Conservation (phyloP, 2,797 vertebrate species). For the Danio kyathit region DNA sequence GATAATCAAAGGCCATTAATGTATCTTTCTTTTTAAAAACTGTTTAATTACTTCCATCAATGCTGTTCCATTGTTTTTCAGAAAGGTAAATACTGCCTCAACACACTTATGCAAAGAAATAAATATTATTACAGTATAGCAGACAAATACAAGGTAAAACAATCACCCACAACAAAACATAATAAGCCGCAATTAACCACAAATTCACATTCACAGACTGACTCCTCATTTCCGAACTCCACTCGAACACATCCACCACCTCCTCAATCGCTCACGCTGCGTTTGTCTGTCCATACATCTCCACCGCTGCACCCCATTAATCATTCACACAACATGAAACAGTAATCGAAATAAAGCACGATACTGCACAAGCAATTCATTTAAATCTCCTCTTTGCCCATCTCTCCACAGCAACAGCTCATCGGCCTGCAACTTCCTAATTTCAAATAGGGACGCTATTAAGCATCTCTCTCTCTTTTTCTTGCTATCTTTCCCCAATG, state of each 20-base stretch:
- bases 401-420: conserved; percentile 41
- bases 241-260: conserved; percentile 19
- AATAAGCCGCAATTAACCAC: background rate
- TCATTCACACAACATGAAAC: conserved; percentile 50
- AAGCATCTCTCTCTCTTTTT: conserved; percentile 7
- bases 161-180: too few relatives aligned
- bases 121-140: background rate
- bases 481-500: conserved; percentile 35
- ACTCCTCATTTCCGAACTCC: background rate
- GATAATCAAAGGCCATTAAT: background rate
- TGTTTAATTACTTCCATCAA: background rate
- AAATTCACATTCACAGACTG: background rate
- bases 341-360: conserved; percentile 44
- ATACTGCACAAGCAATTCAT: conserved; percentile 48
- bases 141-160: background rate
- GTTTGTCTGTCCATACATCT: conserved; percentile 19
- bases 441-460: conserved; percentile 40
- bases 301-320: conserved; percentile 26
- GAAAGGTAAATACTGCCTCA: background rate
- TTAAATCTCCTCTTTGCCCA: conserved; percentile 37
- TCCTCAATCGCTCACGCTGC: background rate
- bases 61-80: background rate
- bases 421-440: conserved; percentile 31
- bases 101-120: background rate
- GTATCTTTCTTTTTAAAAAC: too few relatives aligned